A percentile compares a stretch with the other conserved stretches of the same genome.
phyloP scores from a whole-genome alignment of 2,113 vertebrate genomes.

The Oreotrochilus melanogaster region DNA sequence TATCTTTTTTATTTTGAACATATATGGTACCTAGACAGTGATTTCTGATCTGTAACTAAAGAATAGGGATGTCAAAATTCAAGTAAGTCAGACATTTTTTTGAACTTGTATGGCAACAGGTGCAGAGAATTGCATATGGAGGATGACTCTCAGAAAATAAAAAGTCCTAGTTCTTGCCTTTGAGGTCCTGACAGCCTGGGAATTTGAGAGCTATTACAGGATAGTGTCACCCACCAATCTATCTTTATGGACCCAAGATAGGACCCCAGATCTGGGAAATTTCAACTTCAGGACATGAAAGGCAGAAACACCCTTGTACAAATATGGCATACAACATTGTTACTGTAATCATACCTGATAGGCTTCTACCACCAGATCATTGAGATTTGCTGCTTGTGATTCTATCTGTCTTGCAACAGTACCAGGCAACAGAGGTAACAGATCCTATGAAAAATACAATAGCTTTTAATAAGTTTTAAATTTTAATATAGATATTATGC shows the following conservation, averaged over 20 bases:
- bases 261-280: not conserved
- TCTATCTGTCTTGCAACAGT: conserved; percentile 90
- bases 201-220: not conserved
- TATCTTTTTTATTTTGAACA: not conserved
- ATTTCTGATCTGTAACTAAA: not conserved
- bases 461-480: not conserved
- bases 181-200: not conserved
- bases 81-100: not conserved
- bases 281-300: not conserved
- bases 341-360: conserved; percentile 87
- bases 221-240: not conserved
- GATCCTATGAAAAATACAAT: conserved; percentile 77
- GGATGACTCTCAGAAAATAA: not conserved
- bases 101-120: not conserved
- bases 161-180: not conserved
- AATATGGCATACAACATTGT: not conserved
- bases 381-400: conserved; percentile 92
- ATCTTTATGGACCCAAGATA: not conserved
- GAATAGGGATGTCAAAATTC: not conserved
- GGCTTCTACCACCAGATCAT: conserved; percentile 91
- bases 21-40: not conserved
- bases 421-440: conserved; percentile 90
- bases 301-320: not conserved
- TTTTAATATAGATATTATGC: not conserved
- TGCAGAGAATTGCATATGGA: not conserved